phyloP scores from a whole-genome alignment of 2,797 vertebrate species.

The Peromyscus nudipes region DNA sequence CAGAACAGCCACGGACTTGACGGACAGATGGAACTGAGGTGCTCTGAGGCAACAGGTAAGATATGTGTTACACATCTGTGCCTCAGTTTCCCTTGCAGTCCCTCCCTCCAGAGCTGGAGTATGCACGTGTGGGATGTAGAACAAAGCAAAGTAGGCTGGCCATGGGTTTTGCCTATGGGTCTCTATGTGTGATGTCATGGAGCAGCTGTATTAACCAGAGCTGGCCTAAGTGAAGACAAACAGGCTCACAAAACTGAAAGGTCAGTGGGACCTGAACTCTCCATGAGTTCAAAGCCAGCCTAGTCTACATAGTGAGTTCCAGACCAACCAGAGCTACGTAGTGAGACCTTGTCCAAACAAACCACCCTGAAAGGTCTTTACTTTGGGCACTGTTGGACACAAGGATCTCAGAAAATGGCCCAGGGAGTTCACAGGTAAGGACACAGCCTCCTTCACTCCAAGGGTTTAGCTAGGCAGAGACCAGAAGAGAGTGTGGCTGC shows the following conservation, averaged over 20 bases:
- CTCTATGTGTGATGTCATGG: not conserved
- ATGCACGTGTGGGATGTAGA: not conserved
- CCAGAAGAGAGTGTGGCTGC: not conserved
- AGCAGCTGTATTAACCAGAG: not conserved
- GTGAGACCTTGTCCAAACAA: not conserved
- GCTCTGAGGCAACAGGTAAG: too few relatives aligned
- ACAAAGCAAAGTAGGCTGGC: not conserved
- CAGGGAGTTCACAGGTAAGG: not conserved
- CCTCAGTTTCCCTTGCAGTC: not conserved
- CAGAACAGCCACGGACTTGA: not conserved
- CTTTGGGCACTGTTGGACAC: not conserved
- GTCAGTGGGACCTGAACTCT: not conserved
- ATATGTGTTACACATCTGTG: accelerated
- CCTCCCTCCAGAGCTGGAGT: not conserved
- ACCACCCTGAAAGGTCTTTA: not conserved
- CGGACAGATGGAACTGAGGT: not conserved
- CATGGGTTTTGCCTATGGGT: not conserved
- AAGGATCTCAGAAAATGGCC: not conserved
- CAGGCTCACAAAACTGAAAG: not conserved
- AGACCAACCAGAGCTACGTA: not conserved
- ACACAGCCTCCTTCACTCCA: not conserved
- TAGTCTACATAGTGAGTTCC: not conserved
- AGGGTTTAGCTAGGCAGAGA: not conserved
- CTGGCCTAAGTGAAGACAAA: not conserved
- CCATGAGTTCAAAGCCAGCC: not conserved